A percentile compares a stretch with the other conserved stretches of the same genome.
These are phyloP conservation scores for Xanthia icteritia DNA, from an alignment of 2,888 invertebrate species.

Conservation along the genomic window DNA sequence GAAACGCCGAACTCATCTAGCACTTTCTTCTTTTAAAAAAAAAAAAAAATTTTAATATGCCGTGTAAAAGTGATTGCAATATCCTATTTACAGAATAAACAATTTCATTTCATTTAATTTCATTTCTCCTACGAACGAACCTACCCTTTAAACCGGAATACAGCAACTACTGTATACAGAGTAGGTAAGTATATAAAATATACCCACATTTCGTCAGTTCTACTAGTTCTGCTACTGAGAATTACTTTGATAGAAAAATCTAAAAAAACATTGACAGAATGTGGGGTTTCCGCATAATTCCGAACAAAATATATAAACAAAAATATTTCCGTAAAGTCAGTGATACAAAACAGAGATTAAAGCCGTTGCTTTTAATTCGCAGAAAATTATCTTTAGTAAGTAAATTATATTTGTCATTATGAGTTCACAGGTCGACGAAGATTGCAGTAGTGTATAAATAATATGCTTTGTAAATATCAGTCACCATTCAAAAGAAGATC, in stretches of 20 bases:
- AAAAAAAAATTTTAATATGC: too few relatives aligned
- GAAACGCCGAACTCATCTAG: too few relatives aligned
- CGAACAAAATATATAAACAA: not conserved
- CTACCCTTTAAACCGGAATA: too few relatives aligned
- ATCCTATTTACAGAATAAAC: too few relatives aligned
- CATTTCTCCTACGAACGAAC: too few relatives aligned
- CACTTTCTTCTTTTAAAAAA: too few relatives aligned
- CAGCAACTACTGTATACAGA: too few relatives aligned
- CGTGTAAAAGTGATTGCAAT: too few relatives aligned
- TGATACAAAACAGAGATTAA: not conserved
- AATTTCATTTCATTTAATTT: too few relatives aligned
- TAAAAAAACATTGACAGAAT: not conserved
- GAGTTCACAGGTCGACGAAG: conserved; percentile 20
- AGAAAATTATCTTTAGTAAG: not conserved
- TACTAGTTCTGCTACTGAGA: not conserved
- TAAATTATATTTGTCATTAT: not conserved
- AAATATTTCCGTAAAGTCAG: not conserved
- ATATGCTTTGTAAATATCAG: conserved; percentile 1
- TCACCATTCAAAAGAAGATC: conserved; percentile 1
- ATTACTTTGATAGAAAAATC: not conserved
- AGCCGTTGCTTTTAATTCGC: not conserved
- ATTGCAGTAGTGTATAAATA: conserved; percentile 6
- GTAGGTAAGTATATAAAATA: too few relatives aligned
- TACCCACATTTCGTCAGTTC: not conserved
- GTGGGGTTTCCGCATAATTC: not conserved